Evolutionary conservation across 2,888 invertebrate species (phyloP), one percentile per base, ranked within the genome.

Genomic region (Drosophila kanekoi): DNA sequence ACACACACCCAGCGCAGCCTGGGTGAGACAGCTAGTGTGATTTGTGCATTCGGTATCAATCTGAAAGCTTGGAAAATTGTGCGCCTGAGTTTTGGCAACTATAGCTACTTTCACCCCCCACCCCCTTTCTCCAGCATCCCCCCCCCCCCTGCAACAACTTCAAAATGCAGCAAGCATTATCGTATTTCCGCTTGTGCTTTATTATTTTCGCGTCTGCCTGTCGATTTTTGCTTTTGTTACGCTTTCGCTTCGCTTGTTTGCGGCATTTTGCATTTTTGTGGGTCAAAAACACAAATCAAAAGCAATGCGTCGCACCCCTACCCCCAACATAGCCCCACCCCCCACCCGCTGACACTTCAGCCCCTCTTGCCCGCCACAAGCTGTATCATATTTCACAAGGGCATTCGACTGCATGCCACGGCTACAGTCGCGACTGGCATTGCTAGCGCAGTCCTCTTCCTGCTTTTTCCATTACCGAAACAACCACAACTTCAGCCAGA

Each of bases 351-450:
- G 18, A 10, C 10, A 8, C 33, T 4, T 9, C 10, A 18, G 4
- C 23, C n/a, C 16, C 20, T 4, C 20, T 13, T 18, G 5, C 58
- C 63, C 56, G 45, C 47, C 71, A 62, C 51, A 70, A 87, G 57
- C 81, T 85, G 71, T 87, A 82, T 82, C 88, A 87, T 82, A 87
- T 87, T 85, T 82, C 82, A 87, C 77, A 77, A 73, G 86, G 79
- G 79, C 68, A 81, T 85, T 81, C 64, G 69, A 61, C 66, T 66
- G n/a, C n/a, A 59, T 44, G 14, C 20, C 37, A 13, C 23, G 41
- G 53, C 60, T 10, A 14, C 28, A 57, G 32, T 32, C 49, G 51
- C 68, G 40, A 37, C 20, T n/a, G n/a, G n/a, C 37, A 23, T 48
- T 57, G 48, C 51, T 53, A 43, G 43, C 53, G 37, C 65, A 48